phyloP scores from a whole-genome alignment of 2,888 invertebrate genomes.

The Endotricha flammealis region DNA sequence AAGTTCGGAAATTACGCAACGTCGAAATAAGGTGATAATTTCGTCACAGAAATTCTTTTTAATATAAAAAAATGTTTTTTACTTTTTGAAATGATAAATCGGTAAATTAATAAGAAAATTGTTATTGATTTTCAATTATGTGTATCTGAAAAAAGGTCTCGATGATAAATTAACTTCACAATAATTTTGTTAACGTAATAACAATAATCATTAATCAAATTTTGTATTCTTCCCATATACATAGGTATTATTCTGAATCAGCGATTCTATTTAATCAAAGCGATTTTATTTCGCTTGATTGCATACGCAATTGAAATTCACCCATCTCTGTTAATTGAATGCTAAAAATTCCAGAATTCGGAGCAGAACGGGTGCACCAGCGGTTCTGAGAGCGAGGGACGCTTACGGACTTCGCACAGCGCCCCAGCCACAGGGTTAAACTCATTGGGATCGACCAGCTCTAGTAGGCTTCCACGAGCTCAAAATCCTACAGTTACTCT shows the following conservation, averaged over 20 bases:
- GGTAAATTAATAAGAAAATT: no score
- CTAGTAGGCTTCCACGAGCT: constrained; percentile 83
- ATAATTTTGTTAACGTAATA: no score
- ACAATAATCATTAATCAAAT: no score
- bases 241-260: no score
- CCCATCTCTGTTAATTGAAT: background rate
- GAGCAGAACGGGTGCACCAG: constrained; percentile 70
- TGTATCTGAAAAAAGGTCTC: no score
- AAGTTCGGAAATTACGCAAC: constrained; percentile 14
- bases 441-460: constrained; percentile 62
- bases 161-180: no score
- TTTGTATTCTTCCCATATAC: no score
- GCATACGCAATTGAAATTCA: background rate
- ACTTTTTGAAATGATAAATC: no score
- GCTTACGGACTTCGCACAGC: constrained; percentile 79
- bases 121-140: no score
- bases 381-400: constrained; percentile 62
- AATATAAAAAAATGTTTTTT: no score
- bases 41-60: background rate
- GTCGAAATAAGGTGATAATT: constrained; percentile 13
- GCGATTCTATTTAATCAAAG: no score
- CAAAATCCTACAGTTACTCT: constrained; percentile 93
- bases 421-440: constrained; percentile 80
- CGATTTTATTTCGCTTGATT: background rate
- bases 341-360: constrained; percentile 38